A percentile compares a stretch with the other conserved stretches of the same genome.
These are phyloP conservation scores for Hypsibius dujardini DNA, from an alignment of 1,140 invertebrate species.

Conservation along the genomic window DNA sequence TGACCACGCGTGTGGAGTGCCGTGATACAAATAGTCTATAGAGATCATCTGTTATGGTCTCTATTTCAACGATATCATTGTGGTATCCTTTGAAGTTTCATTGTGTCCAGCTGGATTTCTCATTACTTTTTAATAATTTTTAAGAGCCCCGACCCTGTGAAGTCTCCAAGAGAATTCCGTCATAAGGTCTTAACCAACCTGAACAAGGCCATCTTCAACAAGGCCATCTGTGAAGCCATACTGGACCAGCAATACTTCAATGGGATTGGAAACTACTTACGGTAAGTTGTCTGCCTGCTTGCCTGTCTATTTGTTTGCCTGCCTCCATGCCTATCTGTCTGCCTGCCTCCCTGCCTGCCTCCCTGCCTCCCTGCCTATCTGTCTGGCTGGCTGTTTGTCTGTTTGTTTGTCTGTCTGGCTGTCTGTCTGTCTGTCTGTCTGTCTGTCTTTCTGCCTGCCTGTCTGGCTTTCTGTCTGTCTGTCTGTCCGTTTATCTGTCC, in stretches of 20 bases:
- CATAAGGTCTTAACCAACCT: slow-evolving; percentile 29
- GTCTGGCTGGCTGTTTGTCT: not conserved
- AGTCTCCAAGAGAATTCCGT: slow-evolving; percentile 31
- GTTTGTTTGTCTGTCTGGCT: slow-evolving; percentile 16
- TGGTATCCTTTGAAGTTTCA: not conserved
- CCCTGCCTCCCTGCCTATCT: slow-evolving; percentile 2
- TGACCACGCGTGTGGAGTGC: no score
- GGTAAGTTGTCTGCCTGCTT: slow-evolving; percentile 22
- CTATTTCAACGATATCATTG: no score
- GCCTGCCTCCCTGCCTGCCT: not conserved
- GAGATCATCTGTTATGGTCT: no score
- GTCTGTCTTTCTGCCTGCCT: no score
- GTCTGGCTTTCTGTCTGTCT: no score
- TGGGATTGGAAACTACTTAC: slow-evolving; percentile 34
- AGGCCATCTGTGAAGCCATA: slow-evolving; percentile 33
- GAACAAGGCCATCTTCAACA: slow-evolving; percentile 28
- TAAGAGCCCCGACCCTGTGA: slow-evolving; percentile 33
- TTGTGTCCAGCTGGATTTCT: not conserved
- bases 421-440: no score
- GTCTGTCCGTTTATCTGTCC: slow-evolving; percentile 17
- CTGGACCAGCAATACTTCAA: slow-evolving; percentile 34
- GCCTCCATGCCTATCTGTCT: slow-evolving; percentile 8
- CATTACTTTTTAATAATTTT: slow-evolving; percentile 19
- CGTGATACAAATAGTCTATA: no score
- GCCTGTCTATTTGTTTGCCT: no score